Percentiles rank a stretch among this genome's conserved stretches.
phyloP scores from a whole-genome alignment of 1,140 invertebrate species.

The Leptonema lineaticorne region DNA sequence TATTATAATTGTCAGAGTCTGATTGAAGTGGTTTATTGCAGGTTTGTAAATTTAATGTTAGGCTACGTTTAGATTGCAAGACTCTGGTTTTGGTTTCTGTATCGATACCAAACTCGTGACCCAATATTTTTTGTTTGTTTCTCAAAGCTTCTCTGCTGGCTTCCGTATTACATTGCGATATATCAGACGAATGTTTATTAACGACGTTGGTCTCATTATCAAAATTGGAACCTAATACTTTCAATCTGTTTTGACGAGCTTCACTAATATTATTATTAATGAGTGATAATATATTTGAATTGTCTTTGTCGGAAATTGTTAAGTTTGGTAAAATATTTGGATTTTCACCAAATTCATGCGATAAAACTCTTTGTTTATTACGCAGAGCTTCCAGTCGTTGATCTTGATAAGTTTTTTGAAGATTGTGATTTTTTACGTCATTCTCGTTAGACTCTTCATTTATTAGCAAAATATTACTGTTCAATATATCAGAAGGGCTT shows the following conservation, averaged over 20 bases:
- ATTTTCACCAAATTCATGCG: slow-evolving; percentile 47
- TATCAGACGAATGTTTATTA: slow-evolving; percentile 14
- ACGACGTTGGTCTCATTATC: slow-evolving; percentile 32
- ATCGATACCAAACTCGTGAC: slow-evolving; percentile 33
- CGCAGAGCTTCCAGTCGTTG: slow-evolving; percentile 47
- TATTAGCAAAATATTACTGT: slow-evolving; percentile 39
- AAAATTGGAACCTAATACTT: slow-evolving; percentile 20
- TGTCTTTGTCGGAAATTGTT: neutral
- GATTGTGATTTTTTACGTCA: no score
- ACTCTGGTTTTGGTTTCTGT: neutral
- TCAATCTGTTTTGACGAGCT: slow-evolving; percentile 13
- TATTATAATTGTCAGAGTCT: slow-evolving; percentile 11
- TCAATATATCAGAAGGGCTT: slow-evolving; percentile 47
- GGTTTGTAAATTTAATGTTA: slow-evolving; percentile 51
- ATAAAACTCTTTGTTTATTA: slow-evolving; percentile 52
- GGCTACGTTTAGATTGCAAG: slow-evolving; percentile 31
- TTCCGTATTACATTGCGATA: slow-evolving; percentile 34
- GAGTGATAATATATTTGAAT: neutral
- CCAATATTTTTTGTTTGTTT: slow-evolving; percentile 38
- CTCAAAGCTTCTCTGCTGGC: slow-evolving; percentile 37
- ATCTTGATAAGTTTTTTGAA: slow-evolving; percentile 23
- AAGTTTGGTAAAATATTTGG: neutral
- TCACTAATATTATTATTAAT: neutral
- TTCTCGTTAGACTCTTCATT: slow-evolving; percentile 17
- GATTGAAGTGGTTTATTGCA: slow-evolving; percentile 19